Conservation (phyloP, 2,797 vertebrate genomes). For the Erithacus rubecula region DNA sequence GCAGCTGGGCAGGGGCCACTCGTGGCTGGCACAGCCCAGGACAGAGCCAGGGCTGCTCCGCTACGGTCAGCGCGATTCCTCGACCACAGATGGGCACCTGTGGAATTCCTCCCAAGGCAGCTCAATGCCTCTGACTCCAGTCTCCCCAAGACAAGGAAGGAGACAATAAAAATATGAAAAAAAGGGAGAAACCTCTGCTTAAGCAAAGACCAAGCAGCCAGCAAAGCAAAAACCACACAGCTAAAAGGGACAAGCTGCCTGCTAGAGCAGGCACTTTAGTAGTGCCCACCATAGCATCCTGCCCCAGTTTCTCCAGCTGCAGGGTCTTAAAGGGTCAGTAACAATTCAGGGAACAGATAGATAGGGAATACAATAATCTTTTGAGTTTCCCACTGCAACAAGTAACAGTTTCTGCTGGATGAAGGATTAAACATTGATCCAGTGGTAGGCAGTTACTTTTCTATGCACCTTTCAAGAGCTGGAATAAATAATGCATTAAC, state of each 20-base stretch:
- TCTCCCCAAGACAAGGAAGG: not conserved
- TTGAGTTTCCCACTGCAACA: not conserved
- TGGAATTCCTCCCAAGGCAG: not conserved
- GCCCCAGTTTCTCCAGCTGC: not conserved
- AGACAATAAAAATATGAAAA: not conserved
- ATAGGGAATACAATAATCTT: not conserved
- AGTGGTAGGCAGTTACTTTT: not conserved
- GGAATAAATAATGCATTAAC: not conserved
- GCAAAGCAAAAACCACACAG: not conserved
- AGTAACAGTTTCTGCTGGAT: not conserved
- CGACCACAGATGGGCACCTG: not conserved
- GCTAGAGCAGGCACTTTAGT: not conserved
- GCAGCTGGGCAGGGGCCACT: not conserved
- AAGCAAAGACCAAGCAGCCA: not conserved
- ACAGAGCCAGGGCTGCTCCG: not conserved
- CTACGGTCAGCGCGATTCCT: rapidly evolving
- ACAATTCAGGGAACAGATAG: not conserved
- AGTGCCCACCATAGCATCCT: rapidly evolving
- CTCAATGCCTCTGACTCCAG: not conserved
- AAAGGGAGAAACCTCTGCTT: not conserved
- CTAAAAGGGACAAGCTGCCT: not conserved
- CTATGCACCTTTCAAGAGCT: not conserved
- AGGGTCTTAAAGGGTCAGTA: not conserved
- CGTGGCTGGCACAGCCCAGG: rapidly evolving
- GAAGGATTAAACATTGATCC: not conserved